Evolutionary conservation across 2,888 invertebrate species (phyloP), one percentile per base, ranked within the genome.

Genomic region (Graphium colonna): DNA sequence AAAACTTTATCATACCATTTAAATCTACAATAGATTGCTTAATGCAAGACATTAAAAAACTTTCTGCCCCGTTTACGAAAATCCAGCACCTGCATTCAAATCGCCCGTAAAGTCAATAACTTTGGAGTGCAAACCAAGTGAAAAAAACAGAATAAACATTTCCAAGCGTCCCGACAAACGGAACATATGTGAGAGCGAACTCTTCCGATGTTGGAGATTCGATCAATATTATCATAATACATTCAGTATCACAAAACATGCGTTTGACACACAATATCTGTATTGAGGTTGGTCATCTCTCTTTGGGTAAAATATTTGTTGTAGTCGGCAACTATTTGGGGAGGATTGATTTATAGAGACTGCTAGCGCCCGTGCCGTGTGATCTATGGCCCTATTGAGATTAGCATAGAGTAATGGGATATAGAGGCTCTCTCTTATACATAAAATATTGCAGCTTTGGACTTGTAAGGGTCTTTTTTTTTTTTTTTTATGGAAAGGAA

Each of bases 321-420:
- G 64, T 65, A 75, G 68, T 71, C 69, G 67, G 71, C 71, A 72
- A 75, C 76, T 78, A 76, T 79, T 77, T 71, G 67, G 69, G 59
- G 55, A 39, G 69, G 81, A 83, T 83, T 84, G 86, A 85, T 85
- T 83, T 85, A 86, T 83, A 57, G 71, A 60, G 65, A 69, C 75
- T 66, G 70, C 67, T 71, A 63, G 63, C 61, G 67, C 67, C 67
- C 59, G 58, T 58, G 61, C 50, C 61, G 49, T 53, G 75, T 83
- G 86, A 85, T 82, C 73, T 78, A 85, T 75, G 73, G 69, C 78
- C 71, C 81, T 77, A 69, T 75, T 69, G 85, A 83, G 84, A 79
- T 77, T 77, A 71, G 69, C 55, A 64, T 62, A 81, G 79, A 68
- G 69, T 69, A 76, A 62, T 60, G 49, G 47, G 42, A 39, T 10